Base-by-base conservation (phyloP, 92 coral and sea anemone genomes). In the Paramuricea clavata region DNA sequence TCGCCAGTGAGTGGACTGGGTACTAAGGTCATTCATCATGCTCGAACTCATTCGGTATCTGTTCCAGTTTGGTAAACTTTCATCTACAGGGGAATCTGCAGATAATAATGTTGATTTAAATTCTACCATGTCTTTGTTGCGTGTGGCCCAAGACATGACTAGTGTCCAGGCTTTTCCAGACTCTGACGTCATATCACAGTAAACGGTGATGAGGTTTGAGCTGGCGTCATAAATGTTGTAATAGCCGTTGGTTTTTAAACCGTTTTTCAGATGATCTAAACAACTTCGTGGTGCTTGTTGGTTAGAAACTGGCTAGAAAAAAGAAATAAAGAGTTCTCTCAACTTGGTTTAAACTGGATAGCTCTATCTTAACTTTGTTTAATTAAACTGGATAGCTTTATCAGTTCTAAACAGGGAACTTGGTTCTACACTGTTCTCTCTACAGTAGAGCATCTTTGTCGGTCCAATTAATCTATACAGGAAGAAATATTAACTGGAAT, bases 1-100 rank as follows among this genome's bases (percentile, higher is more conserved):
- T 42, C 95, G 82, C 93, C 92, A 93, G 89, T 93, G 93, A 31
- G 93, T 93, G 82, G 95, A 93, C 73, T 90, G 85, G 75, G 76
- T 26, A 82, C 82, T 71, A 49, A 93, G 62, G 21, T 86, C 78
- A 21, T 33, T 41, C 93, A 93, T 93, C 62, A 76, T 87, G 34
- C 43, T 36, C 36, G 71, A 42, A 27, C 87, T 61, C 87, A 79
- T 81, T 7, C 93, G 92, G 88, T 93, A 93, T 47, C 44, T 23
- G 41, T 83, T 67, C 92, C 93, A 90, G 88, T 90, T 90, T 32
- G 91, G 95, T 64, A 76, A 35, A 50, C 81, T 81, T 76, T 65
- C 83, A 78, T 87, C 85, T 49, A 90, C 90, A 22, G 93, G 90
- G 1, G 62, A 19, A 21, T 54, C 62, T 21, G 3, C 26, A 17